Percentiles rank a stretch among this genome's conserved stretches.
phyloP scores from a whole-genome alignment of 1,140 invertebrate species.

The Heliconius himera region DNA sequence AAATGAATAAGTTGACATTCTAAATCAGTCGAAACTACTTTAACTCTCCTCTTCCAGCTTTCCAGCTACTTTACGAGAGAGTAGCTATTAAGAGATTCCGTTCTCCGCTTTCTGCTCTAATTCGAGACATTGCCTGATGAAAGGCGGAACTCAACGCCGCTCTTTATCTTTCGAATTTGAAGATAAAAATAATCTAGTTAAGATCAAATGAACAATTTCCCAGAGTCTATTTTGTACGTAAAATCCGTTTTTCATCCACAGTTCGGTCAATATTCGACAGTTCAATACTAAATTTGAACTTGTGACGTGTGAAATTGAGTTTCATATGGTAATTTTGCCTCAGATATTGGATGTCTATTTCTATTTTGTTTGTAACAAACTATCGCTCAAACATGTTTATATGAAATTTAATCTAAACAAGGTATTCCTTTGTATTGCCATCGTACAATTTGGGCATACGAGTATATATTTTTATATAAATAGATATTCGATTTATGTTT shows the following conservation, averaged over 20 bases:
- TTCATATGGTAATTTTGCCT: slow-evolving; percentile 40
- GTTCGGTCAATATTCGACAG: slow-evolving; percentile 32
- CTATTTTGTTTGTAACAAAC: slow-evolving; percentile 23
- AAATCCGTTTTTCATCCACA: neutral
- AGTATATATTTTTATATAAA: neutral
- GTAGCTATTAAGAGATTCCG: no score
- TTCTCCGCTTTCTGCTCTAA: no score
- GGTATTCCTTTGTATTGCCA: neutral
- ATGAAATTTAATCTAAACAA: slow-evolving; percentile 1
- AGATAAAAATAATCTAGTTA: no score
- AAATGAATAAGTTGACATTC: no score
- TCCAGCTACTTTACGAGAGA: no score
- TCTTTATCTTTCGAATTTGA: no score
- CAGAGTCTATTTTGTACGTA: neutral
- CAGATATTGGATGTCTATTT: slow-evolving; percentile 33
- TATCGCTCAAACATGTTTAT: neutral
- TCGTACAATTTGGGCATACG: neutral
- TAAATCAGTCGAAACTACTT: no score
- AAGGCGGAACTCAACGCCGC: no score
- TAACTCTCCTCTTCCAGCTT: no score
- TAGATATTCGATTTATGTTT: neutral
- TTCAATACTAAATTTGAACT: slow-evolving; percentile 37
- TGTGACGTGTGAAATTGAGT: slow-evolving; percentile 46
- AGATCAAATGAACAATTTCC: neutral
- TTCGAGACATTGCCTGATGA: no score